phyloP scores from a whole-genome alignment of 1,140 invertebrate species.

The Coboldia fuscipes region DNA sequence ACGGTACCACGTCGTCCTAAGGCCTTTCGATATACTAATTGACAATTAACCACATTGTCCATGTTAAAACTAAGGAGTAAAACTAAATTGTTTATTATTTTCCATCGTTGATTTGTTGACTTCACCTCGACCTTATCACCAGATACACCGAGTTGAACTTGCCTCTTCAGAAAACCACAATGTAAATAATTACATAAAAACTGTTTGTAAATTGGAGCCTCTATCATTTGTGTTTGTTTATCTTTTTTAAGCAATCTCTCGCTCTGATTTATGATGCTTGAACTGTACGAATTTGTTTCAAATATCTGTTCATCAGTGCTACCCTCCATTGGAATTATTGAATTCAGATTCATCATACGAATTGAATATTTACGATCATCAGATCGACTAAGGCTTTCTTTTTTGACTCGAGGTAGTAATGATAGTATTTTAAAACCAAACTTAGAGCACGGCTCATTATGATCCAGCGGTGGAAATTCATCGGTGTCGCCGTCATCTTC shows the following conservation, averaged over 20 bases:
- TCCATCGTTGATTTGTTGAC: conserved; percentile 46
- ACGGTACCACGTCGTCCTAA: conserved; percentile 30
- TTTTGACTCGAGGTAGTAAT: conserved; percentile 41
- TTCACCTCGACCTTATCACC: conserved; percentile 83
- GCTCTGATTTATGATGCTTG: conserved; percentile 8
- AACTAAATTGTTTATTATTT: conserved; percentile 48
- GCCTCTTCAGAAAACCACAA: conserved; percentile 58
- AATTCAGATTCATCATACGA: too few species aligned
- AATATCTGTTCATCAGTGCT: conserved; percentile 8
- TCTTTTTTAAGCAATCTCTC: conserved; percentile 35
- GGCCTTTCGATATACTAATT: conserved; percentile 47
- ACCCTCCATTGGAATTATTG: conserved; percentile 15
- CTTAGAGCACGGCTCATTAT: conserved; percentile 69
- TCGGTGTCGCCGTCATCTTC: conserved; percentile 96
- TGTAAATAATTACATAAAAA: conserved; percentile 56
- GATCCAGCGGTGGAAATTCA: conserved; percentile 81
- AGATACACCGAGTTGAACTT: conserved; percentile 69
- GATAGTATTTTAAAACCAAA: conserved; percentile 81
- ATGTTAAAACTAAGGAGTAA: conserved; percentile 44
- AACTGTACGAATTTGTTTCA: neutral
- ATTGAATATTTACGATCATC: conserved; percentile 21
- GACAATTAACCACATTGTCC: conserved; percentile 68
- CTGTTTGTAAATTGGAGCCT: conserved; percentile 65
- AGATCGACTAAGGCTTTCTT: conserved; percentile 19
- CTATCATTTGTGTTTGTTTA: conserved; percentile 47